phyloP scores from a whole-genome alignment of 2,888 invertebrate species.

The Mimas tiliae region DNA sequence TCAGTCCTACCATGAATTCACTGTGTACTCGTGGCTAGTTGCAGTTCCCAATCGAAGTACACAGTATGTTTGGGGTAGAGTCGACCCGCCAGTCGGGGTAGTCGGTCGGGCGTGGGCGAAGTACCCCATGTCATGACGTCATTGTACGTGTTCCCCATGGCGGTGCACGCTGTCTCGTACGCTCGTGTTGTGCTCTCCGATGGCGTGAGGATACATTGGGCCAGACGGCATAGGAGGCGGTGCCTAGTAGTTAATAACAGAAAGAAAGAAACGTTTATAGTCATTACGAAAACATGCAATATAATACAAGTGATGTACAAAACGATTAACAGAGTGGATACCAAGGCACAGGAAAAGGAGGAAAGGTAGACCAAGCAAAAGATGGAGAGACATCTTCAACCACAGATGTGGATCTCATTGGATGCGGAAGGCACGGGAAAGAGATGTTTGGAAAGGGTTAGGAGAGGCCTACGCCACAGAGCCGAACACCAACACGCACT shows the following conservation, averaged over 20 bases:
- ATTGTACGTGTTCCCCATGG: constrained; percentile 43
- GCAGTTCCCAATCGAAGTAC: constrained; percentile 57
- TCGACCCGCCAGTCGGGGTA: constrained; percentile 48
- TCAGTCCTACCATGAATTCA: neutral
- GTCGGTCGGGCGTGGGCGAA: constrained; percentile 39
- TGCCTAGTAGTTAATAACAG: constrained; percentile 49
- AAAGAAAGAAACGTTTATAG: too few species aligned
- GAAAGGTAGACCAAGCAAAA: too few species aligned
- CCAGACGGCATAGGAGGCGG: constrained; percentile 63
- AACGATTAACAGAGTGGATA: too few species aligned
- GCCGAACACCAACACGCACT: too few species aligned
- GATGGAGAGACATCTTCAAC: too few species aligned
- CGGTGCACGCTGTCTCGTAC: constrained; percentile 54
- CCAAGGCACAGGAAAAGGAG: too few species aligned
- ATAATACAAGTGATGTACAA: too few species aligned
- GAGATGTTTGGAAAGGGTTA: too few species aligned
- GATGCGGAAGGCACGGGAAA: too few species aligned
- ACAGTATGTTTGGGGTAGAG: constrained; percentile 53
- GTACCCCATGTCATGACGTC: constrained; percentile 56
- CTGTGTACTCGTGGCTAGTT: constrained; percentile 33
- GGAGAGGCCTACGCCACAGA: too few species aligned
- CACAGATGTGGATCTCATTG: too few species aligned
- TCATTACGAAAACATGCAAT: too few species aligned
- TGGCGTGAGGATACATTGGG: constrained; percentile 55
- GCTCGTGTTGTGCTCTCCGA: constrained; percentile 42